Evolutionary conservation across 2,888 invertebrate genomes (phyloP).

Genomic region (Cerastoderma edule): DNA sequence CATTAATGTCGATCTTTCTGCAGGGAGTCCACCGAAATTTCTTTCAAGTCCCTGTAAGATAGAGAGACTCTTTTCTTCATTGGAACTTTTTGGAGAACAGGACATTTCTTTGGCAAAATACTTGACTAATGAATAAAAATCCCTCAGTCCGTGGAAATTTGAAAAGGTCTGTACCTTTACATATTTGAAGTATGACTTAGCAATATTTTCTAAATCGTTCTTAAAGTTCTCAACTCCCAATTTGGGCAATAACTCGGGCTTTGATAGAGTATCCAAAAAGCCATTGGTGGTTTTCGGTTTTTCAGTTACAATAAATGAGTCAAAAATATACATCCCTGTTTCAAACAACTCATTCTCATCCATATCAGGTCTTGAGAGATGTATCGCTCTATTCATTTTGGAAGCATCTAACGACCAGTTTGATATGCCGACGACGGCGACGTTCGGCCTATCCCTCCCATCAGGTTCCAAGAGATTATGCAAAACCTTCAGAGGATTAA

Average conservation of each 20-base stretch:
- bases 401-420: constrained; percentile 76
- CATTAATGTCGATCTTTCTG: constrained; percentile 46
- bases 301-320: constrained; percentile 32
- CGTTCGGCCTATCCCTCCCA: constrained; percentile 59
- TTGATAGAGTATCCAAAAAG: no score
- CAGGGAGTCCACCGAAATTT: constrained; percentile 68
- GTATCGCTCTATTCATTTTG: constrained; percentile 77
- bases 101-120: constrained; percentile 25
- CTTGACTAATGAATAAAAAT: constrained; percentile 62
- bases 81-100: not conserved
- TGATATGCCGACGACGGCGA: constrained; percentile 74
- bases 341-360: constrained; percentile 65
- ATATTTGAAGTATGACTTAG: constrained; percentile 38
- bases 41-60: constrained; percentile 63
- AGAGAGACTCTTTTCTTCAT: constrained; percentile 28
- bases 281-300: not conserved
- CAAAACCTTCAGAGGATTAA: constrained; percentile 74
- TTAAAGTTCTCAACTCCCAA: constrained; percentile 12
- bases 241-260: not conserved
- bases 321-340: constrained; percentile 65
- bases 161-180: constrained; percentile 41
- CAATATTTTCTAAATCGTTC: constrained; percentile 38
- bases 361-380: constrained; percentile 72
- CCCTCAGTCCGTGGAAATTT: constrained; percentile 67
- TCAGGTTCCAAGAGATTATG: constrained; percentile 71